Evolutionary conservation across 2,113 vertebrate genomes (phyloP).

Genomic region (Neogale vison): DNA sequence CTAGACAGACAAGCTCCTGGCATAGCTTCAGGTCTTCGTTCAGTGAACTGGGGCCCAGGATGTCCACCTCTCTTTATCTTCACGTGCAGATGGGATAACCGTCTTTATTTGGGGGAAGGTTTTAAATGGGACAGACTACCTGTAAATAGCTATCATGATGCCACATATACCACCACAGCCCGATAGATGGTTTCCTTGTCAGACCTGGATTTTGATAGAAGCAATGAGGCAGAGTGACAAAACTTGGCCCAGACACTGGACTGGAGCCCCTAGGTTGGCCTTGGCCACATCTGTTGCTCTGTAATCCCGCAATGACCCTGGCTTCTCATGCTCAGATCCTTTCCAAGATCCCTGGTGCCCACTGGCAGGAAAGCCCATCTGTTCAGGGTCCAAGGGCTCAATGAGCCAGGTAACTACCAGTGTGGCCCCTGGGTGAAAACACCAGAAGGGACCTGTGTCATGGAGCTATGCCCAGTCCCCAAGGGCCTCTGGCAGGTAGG

Average conservation of each 20-base stretch:
- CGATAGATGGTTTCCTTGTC: neutral
- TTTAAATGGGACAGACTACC: neutral
- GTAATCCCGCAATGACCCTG: neutral
- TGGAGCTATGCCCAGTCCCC: neutral
- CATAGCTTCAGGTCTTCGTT: neutral
- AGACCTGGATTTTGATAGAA: neutral
- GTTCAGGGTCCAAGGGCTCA: slow-evolving; percentile 46
- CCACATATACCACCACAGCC: neutral
- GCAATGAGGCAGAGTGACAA: neutral
- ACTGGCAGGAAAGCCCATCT: neutral
- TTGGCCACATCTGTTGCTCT: slow-evolving; percentile 19
- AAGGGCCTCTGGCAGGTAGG: neutral
- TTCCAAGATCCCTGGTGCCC: neutral
- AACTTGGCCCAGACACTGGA: neutral
- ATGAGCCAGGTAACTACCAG: slow-evolving; percentile 62
- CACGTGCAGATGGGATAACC: neutral
- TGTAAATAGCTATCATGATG: neutral
- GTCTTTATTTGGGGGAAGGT: neutral
- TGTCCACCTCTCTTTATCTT: neutral
- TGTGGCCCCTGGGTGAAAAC: slow-evolving; percentile 35
- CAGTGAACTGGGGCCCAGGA: neutral
- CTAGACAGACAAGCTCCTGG: neutral
- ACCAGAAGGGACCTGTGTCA: neutral
- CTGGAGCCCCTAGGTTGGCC: neutral
- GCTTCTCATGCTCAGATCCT: neutral